These are phyloP conservation scores for Acropternis orthonyx DNA, from an alignment of 2,797 vertebrate genomes.

Conservation along the genomic window DNA sequence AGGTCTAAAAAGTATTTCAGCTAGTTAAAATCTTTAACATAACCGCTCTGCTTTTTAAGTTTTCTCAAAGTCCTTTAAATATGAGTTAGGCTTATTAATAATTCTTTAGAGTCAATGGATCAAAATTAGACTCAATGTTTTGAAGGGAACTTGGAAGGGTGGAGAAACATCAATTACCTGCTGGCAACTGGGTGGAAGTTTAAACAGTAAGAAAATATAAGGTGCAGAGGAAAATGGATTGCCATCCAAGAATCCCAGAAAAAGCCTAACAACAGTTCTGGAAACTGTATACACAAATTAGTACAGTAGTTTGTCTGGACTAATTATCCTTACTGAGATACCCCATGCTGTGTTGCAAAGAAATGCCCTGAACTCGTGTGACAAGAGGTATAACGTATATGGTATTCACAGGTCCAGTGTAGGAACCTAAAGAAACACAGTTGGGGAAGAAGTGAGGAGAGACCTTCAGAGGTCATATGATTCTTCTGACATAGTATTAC, in stretches of 20 bases:
- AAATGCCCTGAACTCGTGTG: not conserved
- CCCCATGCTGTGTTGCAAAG: not conserved
- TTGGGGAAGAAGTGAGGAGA: not conserved
- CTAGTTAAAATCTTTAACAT: not conserved
- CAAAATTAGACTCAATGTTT: not conserved
- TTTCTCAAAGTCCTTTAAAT: not conserved
- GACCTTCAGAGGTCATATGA: not conserved
- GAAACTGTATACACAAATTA: conserved; percentile 12
- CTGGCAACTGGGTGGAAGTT: not conserved
- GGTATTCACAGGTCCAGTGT: not conserved
- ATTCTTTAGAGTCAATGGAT: not conserved
- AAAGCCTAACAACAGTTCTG: not conserved
- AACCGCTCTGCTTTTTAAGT: not conserved
- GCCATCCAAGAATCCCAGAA: not conserved
- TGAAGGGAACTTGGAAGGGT: not conserved
- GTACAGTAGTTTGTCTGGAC: not conserved
- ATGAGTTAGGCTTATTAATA: not conserved
- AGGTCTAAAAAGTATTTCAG: not conserved
- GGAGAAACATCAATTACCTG: not conserved
- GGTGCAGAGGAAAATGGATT: not conserved
- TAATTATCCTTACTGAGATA: conserved; percentile 9
- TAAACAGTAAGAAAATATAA: not conserved
- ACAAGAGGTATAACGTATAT: not conserved
- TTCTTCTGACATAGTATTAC: not conserved
- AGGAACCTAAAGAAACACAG: not conserved